These are phyloP conservation scores for Pseudomyrmex dendroicus DNA, from an alignment of 1,140 invertebrate species.

Conservation along the genomic window DNA sequence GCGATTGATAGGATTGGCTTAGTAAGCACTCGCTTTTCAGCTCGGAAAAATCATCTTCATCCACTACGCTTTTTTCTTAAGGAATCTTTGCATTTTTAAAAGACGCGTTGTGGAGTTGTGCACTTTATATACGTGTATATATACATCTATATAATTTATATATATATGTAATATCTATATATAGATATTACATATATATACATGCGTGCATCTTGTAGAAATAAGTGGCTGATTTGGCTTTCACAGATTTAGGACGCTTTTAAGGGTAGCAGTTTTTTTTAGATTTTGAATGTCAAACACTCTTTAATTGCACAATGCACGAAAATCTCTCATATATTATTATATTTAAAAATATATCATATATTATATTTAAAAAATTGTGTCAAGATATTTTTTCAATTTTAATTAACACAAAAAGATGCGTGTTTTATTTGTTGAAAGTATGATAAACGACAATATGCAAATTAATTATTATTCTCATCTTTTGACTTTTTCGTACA, in stretches of 20 bases:
- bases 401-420: no score
- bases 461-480: no score
- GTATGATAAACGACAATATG: no score
- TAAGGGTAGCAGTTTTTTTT: background rate
- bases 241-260: background rate
- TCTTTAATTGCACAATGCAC: no score
- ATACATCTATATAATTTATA: constrained; percentile 36
- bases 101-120: constrained; percentile 27
- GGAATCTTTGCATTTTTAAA: constrained; percentile 24
- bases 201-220: constrained; percentile 23
- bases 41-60: constrained; percentile 26
- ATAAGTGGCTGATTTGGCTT: constrained; percentile 16
- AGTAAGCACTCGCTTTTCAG: constrained; percentile 65
- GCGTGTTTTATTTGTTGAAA: no score
- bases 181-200: constrained; percentile 34
- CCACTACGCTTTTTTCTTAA: constrained; percentile 29
- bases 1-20: constrained; percentile 69
- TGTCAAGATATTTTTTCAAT: no score
- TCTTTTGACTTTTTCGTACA: no score
- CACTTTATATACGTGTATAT: constrained; percentile 2
- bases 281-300: no score
- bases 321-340: no score
- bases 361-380: no score
- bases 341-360: no score
- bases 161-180: constrained; percentile 27